Percentiles rank a stretch among this genome's conserved stretches.
Evolutionary conservation across 2,113 vertebrate genomes (phyloP).

Genomic region (Steatornis caripensis): DNA sequence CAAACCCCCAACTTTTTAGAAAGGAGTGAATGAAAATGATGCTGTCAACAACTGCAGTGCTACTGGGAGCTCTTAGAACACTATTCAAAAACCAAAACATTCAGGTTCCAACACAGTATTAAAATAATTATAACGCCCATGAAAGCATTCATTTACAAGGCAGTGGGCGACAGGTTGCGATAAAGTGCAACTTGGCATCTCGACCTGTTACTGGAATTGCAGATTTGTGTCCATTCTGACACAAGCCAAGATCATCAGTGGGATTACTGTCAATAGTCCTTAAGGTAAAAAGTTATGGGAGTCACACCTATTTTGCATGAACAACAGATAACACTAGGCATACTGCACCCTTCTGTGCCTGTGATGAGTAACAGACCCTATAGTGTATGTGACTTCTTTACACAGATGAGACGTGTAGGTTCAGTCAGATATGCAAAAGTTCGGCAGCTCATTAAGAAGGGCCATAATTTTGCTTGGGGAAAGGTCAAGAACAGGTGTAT

Average conservation of each 20-base stretch:
- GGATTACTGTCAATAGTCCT: not conserved
- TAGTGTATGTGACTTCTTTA: fast-evolving
- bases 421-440: not conserved
- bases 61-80: not conserved
- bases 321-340: not conserved
- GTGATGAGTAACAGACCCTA: not conserved
- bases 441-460: not conserved
- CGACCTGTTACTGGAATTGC: not conserved
- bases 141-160: not conserved
- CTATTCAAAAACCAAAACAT: not conserved
- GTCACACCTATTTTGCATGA: not conserved
- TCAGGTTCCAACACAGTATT: not conserved
- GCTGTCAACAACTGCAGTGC: not conserved
- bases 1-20: not conserved
- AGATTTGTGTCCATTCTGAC: not conserved
- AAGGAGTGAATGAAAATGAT: not conserved
- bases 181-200: not conserved
- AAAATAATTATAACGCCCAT: not conserved
- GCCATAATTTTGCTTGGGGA: not conserved
- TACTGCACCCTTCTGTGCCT: not conserved
- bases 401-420: not conserved
- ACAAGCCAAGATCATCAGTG: not conserved
- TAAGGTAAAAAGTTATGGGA: not conserved
- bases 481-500: not conserved
- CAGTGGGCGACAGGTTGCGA: not conserved